Evolutionary conservation across 64 coral and sea anemone genomes (phyloP).

Genomic region (Acropora yongei): DNA sequence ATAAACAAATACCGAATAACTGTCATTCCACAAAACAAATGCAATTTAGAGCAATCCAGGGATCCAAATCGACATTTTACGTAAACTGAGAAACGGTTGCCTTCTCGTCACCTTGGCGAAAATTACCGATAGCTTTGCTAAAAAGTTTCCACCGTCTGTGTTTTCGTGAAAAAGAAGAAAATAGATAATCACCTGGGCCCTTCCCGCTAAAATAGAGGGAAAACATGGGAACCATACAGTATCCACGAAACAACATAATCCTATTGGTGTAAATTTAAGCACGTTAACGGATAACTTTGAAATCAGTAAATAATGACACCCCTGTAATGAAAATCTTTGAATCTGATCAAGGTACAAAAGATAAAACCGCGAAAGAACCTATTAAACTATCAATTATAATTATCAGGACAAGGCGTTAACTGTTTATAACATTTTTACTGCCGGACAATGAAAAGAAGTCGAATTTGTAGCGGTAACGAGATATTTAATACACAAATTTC

Average conservation of each 20-base stretch:
- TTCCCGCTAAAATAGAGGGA: neutral
- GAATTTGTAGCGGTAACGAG: neutral
- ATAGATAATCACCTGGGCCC: neutral
- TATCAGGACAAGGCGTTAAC: neutral
- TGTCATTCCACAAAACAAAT: slow-evolving; percentile 33
- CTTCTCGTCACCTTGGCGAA: no score
- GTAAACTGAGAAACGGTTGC: no score
- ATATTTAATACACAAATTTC: neutral
- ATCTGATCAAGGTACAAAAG: slow-evolving; percentile 4
- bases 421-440: neutral
- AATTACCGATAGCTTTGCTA: neutral
- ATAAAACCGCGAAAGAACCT: neutral
- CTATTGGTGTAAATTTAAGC: neutral
- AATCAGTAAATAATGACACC: neutral
- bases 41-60: neutral
- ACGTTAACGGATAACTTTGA: neutral
- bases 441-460: neutral
- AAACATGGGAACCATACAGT: neutral
- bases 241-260: no score
- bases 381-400: neutral
- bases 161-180: neutral
- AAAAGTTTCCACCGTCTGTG: neutral
- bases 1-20: slow-evolving; percentile 5
- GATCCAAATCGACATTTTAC: slow-evolving; percentile 11
- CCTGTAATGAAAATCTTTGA: neutral